These are phyloP conservation scores for Elaeidobius kamerunicus DNA, from an alignment of 2,888 invertebrate genomes.

Conservation along the genomic window DNA sequence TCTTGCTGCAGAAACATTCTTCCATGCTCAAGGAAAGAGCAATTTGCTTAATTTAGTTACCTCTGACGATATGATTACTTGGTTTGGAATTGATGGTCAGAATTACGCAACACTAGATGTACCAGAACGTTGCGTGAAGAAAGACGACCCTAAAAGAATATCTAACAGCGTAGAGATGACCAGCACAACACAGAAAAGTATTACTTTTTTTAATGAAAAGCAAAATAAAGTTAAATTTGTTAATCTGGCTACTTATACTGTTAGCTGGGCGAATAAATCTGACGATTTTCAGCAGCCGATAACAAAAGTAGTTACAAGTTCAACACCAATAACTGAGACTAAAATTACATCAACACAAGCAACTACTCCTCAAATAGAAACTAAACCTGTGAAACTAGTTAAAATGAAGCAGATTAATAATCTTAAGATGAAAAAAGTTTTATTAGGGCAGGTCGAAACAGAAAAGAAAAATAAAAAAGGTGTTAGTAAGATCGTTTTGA, in stretches of 20 bases:
- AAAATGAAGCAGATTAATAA: constrained; percentile 7
- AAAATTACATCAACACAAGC: too few relatives aligned
- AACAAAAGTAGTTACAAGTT: too few relatives aligned
- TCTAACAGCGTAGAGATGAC: constrained; percentile 7
- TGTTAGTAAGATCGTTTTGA: background rate
- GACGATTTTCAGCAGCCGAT: too few relatives aligned
- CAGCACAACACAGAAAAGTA: constrained; percentile 24
- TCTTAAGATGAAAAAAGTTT: constrained; percentile 18
- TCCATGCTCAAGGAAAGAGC: constrained; percentile 60
- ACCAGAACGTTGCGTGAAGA: constrained; percentile 27
- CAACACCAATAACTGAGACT: too few relatives aligned
- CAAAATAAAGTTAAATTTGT: constrained; percentile 22
- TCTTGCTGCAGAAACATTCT: constrained; percentile 62
- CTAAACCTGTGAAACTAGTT: constrained; percentile 3
- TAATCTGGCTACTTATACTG: constrained; percentile 16
- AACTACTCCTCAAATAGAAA: too few relatives aligned
- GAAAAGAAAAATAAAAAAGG: constrained; percentile 7
- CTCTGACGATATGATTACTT: constrained; percentile 64
- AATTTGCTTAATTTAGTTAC: constrained; percentile 59
- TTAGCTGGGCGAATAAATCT: too few relatives aligned
- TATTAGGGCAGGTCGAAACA: constrained; percentile 24
- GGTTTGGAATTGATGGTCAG: constrained; percentile 62
- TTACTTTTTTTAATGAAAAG: constrained; percentile 32
- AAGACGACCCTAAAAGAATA: constrained; percentile 2
- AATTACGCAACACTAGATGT: constrained; percentile 29